phyloP scores from a whole-genome alignment of 2,113 vertebrate species.

The Alces alces region DNA sequence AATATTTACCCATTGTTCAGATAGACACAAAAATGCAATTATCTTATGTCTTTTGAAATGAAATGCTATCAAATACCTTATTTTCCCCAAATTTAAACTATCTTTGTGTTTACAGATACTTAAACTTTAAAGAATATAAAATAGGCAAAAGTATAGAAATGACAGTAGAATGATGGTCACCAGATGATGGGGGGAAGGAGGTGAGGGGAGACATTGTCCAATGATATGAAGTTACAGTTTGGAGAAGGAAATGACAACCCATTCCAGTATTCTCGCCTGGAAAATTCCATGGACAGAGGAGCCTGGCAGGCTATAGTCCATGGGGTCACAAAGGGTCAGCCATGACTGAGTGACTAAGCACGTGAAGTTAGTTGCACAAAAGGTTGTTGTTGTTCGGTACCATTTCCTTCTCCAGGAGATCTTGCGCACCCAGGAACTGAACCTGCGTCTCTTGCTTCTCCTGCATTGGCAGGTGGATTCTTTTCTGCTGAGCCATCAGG shows the following conservation, averaged over 20 bases:
- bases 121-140: neutral
- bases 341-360: neutral
- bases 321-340: rapidly evolving
- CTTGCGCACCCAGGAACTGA: neutral
- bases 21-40: neutral
- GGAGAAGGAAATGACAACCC: neutral
- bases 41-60: neutral
- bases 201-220: neutral
- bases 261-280: neutral
- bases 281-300: neutral
- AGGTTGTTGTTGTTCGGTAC: neutral
- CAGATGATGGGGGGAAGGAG: neutral
- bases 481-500: neutral
- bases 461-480: neutral
- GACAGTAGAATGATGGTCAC: neutral
- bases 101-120: neutral
- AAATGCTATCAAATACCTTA: neutral
- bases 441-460: rapidly evolving
- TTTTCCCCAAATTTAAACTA: neutral
- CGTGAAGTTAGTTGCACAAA: neutral
- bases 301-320: neutral
- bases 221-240: neutral
- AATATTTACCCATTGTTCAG: neutral
- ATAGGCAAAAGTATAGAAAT: neutral
- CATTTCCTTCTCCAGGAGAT: neutral